phyloP scores from a whole-genome alignment of 1,140 invertebrate species.

The Microvelia longipes region DNA sequence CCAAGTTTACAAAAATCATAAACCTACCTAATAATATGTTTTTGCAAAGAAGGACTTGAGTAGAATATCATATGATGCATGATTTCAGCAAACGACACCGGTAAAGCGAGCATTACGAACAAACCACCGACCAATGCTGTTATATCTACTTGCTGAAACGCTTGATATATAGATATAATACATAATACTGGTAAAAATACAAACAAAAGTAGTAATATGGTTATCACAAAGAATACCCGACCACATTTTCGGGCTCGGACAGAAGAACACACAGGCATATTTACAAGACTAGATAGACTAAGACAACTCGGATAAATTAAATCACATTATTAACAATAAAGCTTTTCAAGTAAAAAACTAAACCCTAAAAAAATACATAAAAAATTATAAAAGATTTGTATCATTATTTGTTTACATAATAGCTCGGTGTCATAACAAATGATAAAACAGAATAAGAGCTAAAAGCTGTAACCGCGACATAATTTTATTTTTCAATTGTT shows the following conservation, averaged over 20 bases:
- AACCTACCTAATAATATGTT: slow-evolving; percentile 84
- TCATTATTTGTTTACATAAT: too few species aligned
- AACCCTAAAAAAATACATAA: too few species aligned
- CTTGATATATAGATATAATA: slow-evolving; percentile 38
- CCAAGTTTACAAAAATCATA: too few species aligned
- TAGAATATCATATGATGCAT: slow-evolving; percentile 86
- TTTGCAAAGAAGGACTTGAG: slow-evolving; percentile 80
- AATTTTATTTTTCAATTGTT: too few species aligned
- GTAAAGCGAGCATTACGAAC: slow-evolving; percentile 77
- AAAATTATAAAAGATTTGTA: too few species aligned
- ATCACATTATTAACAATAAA: too few species aligned
- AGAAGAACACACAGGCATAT: neutral
- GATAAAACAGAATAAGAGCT: too few species aligned
- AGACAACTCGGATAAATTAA: too few species aligned
- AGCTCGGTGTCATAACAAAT: too few species aligned
- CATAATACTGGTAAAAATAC: slow-evolving; percentile 7
- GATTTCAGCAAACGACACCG: slow-evolving; percentile 88
- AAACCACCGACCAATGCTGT: slow-evolving; percentile 59
- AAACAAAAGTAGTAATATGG: slow-evolving; percentile 48
- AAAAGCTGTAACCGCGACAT: too few species aligned
- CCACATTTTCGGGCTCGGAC: neutral
- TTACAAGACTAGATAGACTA: neutral
- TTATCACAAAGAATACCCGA: neutral
- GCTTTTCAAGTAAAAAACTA: too few species aligned
- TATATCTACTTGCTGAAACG: slow-evolving; percentile 46